phyloP scores from a whole-genome alignment of 1,140 invertebrate genomes.

The Zaprionus ghesquierei region DNA sequence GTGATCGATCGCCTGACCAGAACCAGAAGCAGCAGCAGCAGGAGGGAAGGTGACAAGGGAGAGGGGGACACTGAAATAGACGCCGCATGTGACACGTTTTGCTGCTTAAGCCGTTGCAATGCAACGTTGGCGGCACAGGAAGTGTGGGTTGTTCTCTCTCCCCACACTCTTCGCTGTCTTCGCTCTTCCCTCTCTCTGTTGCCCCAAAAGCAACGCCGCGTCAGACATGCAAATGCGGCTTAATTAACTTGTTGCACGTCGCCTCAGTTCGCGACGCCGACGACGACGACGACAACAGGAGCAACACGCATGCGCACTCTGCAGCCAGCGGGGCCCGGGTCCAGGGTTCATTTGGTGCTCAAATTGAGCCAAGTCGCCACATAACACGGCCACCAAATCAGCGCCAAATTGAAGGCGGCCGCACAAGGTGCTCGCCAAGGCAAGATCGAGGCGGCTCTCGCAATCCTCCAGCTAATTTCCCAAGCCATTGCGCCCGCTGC shows the following conservation, averaged over 20 bases:
- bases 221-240: slow-evolving; percentile 73
- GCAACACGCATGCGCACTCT: slow-evolving; percentile 70
- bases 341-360: slow-evolving; percentile 34
- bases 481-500: slow-evolving; percentile 47
- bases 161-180: not conserved
- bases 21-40: slow-evolving; percentile 4
- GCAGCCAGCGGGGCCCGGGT: not conserved
- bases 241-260: slow-evolving; percentile 81
- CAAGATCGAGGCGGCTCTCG: not conserved
- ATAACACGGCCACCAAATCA: slow-evolving; percentile 75
- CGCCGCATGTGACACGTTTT: slow-evolving; percentile 76
- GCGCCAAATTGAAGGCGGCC: slow-evolving; percentile 75
- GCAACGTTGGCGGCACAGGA: slow-evolving; percentile 55
- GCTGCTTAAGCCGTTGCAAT: slow-evolving; percentile 37
- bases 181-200: not conserved
- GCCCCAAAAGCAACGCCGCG: slow-evolving; percentile 18
- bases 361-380: slow-evolving; percentile 28
- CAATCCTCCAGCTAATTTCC: slow-evolving; percentile 62
- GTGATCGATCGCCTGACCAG: slow-evolving; percentile 68
- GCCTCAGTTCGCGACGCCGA: slow-evolving; percentile 42
- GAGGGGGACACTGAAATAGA: slow-evolving; percentile 33
- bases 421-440: slow-evolving; percentile 61
- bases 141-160: slow-evolving; percentile 67
- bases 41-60: not conserved
- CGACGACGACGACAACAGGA: slow-evolving; percentile 6